A percentile compares a stretch with the other conserved stretches of the same genome.
Conservation (phyloP, 2,797 vertebrate species). For the Mastacembelus armatus region DNA sequence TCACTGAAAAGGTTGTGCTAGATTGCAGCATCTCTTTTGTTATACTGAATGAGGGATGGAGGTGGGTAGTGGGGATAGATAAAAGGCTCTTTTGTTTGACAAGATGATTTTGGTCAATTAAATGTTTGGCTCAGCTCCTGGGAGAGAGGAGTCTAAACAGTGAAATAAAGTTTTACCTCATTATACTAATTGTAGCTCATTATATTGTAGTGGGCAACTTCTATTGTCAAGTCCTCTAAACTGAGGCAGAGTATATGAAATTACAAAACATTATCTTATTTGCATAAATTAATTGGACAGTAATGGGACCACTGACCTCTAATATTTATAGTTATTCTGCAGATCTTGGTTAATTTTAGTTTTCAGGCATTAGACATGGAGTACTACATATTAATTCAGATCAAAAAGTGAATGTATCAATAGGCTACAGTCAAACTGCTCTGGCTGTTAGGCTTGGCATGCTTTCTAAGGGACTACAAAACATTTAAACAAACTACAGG, state of each 20-base stretch:
- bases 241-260: neutral
- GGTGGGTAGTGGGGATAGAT: constrained; percentile 31
- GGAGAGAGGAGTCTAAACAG: constrained; percentile 32
- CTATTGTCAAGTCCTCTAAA: neutral
- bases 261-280: neutral
- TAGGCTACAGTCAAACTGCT: neutral
- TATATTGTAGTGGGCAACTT: neutral
- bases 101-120: constrained; percentile 63
- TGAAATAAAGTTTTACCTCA: constrained; percentile 23
- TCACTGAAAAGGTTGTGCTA: constrained; percentile 2
- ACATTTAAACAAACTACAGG: neutral
- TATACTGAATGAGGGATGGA: constrained; percentile 12
- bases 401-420: neutral
- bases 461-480: neutral
- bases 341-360: neutral
- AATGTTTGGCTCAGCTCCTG: constrained; percentile 66
- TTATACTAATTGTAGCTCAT: constrained; percentile 33
- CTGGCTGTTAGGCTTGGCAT: no score
- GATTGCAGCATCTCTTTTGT: constrained; percentile 38
- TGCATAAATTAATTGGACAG: neutral
- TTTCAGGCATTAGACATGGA: neutral
- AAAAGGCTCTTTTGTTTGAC: constrained; percentile 74
- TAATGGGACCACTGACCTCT: constrained; percentile 33
- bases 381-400: neutral
- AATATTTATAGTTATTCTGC: neutral